These are phyloP conservation scores for Mobula birostris DNA, from an alignment of 2,113 vertebrate genomes.

Conservation along the genomic window DNA sequence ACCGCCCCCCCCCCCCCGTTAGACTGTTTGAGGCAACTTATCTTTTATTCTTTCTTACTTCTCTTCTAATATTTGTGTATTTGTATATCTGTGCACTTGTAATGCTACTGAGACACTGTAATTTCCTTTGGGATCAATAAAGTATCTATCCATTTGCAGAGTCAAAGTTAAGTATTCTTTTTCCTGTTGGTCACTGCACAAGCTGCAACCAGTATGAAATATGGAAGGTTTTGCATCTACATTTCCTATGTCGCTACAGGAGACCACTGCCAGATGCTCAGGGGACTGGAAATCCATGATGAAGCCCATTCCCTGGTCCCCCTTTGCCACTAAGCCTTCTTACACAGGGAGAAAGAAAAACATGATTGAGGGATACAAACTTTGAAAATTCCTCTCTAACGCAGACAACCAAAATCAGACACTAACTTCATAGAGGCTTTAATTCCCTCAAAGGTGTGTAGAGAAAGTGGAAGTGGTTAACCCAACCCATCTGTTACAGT, in stretches of 20 bases:
- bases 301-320: background rate
- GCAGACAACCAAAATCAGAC: background rate
- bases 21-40: no score
- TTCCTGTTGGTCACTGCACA: background rate
- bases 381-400: background rate
- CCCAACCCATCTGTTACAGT: no score
- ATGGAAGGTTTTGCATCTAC: background rate
- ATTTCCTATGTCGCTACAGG: no score
- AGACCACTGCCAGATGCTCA: background rate
- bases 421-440: background rate
- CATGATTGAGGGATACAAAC: background rate
- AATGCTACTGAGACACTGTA: no score
- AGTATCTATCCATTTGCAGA: no score
- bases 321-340: background rate
- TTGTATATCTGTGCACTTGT: no score
- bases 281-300: background rate
- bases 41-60: no score
- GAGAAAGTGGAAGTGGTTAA: no score
- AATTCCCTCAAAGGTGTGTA: no score
- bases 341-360: background rate
- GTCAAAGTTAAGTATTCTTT: background rate
- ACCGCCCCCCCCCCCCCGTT: no score
- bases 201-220: background rate
- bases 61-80: no score
- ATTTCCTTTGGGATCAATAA: no score